Percentiles rank a stretch among this genome's conserved stretches.
Evolutionary conservation across 2,797 vertebrate species (phyloP).

Genomic region (Monodelphis domestica): DNA sequence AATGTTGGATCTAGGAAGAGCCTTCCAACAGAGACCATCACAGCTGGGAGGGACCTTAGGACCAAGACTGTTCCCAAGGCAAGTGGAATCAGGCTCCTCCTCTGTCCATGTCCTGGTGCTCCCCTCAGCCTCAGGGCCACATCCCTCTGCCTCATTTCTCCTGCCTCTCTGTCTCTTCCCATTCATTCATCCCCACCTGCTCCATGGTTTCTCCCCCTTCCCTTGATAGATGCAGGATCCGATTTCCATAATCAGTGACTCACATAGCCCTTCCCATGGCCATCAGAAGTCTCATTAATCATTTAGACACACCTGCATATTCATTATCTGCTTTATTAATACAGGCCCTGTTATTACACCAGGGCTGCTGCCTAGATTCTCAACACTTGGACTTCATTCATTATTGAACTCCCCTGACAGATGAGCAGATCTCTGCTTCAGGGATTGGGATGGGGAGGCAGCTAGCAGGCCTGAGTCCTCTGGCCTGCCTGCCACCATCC

Average conservation of each 20-base stretch:
- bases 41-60: background rate
- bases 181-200: conserved; percentile 47
- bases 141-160: fast-evolving
- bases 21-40: background rate
- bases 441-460: background rate
- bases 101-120: background rate
- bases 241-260: conserved; percentile 81
- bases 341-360: conserved; percentile 77
- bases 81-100: background rate
- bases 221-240: conserved; percentile 82
- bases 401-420: conserved; percentile 77
- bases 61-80: background rate
- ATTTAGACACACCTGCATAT: conserved; percentile 86
- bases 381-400: conserved; percentile 70
- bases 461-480: background rate
- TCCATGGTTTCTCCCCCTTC: conserved; percentile 67
- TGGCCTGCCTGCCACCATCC: background rate
- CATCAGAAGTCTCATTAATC: conserved; percentile 85
- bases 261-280: conserved; percentile 77
- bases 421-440: conserved; percentile 52
- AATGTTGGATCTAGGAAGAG: background rate
- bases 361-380: conserved; percentile 80
- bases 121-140: background rate
- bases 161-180: background rate
- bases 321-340: conserved; percentile 84